Percentiles rank a stretch among this genome's conserved stretches.
phyloP scores from a whole-genome alignment of 2,113 vertebrate species.

The Callithrix jacchus region DNA sequence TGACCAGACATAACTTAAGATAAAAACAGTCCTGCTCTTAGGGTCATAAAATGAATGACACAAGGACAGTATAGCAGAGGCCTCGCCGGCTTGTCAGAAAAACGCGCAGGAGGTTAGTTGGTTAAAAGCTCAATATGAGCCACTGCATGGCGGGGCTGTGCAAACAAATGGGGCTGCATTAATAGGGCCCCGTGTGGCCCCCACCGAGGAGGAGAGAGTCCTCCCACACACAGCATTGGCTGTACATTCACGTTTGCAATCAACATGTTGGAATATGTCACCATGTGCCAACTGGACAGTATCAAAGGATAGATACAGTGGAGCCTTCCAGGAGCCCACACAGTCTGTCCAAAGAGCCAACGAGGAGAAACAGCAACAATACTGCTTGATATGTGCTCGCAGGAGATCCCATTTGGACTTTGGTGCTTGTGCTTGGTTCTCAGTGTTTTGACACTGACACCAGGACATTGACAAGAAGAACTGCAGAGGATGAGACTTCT shows the following conservation, averaged over 20 bases:
- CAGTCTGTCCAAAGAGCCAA: background rate
- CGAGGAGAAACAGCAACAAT: background rate
- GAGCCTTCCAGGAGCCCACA: background rate
- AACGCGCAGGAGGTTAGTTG: background rate
- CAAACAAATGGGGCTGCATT: rapidly evolving
- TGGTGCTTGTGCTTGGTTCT: background rate
- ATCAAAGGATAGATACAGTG: background rate
- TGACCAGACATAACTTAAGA: background rate
- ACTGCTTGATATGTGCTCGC: rapidly evolving
- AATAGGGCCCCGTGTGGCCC: rapidly evolving
- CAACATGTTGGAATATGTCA: rapidly evolving
- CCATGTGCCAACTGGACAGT: rapidly evolving
- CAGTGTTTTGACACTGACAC: background rate
- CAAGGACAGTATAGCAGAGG: background rate
- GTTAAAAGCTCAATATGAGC: background rate
- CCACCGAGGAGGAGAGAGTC: background rate
- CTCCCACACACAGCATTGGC: rapidly evolving
- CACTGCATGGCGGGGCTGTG: rapidly evolving
- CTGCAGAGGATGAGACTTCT: background rate
- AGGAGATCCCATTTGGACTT: background rate
- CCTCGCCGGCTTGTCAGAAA: background rate
- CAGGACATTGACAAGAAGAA: background rate
- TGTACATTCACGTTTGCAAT: background rate
- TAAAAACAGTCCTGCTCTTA: background rate
- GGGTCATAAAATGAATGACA: background rate